Conservation (phyloP, 2,113 vertebrate genomes). For the Dromaius novaehollandiae region DNA sequence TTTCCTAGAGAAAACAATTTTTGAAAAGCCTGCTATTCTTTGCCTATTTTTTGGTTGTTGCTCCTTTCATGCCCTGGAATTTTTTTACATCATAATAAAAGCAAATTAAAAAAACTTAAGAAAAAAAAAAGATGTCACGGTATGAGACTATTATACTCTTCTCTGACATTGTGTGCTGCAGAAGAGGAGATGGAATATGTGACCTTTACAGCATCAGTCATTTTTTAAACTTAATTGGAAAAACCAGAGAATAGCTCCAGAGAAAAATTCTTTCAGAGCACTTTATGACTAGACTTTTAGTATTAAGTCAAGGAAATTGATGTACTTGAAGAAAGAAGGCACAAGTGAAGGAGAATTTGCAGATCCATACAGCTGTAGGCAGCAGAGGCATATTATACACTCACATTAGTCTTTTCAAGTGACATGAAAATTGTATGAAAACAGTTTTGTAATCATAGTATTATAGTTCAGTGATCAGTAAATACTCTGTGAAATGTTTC, state of each 20-base stretch:
- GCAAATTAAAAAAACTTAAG: background rate
- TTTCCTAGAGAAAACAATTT: background rate
- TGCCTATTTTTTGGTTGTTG: background rate
- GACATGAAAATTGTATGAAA: slow-evolving; percentile 20
- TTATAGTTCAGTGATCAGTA: background rate
- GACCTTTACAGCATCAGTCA: slow-evolving; percentile 11
- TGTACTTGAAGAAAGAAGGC: slow-evolving; percentile 20
- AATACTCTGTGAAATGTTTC: background rate
- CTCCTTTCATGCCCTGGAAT: background rate
- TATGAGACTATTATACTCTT: background rate
- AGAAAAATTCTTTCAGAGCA: slow-evolving; percentile 27
- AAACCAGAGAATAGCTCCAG: slow-evolving; percentile 50
- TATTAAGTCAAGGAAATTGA: slow-evolving; percentile 28
- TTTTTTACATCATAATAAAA: background rate
- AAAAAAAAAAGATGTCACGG: background rate
- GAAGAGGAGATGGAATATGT: background rate
- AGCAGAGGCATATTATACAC: background rate
- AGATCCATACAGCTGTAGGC: background rate
- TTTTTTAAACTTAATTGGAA: slow-evolving; percentile 64
- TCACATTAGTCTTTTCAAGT: background rate
- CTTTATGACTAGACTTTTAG: slow-evolving; percentile 40
- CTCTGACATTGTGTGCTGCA: slow-evolving; percentile 16
- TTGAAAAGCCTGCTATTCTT: accelerated
- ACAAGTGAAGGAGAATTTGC: slow-evolving; percentile 26
- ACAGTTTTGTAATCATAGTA: background rate